Percentiles rank a stretch among this genome's conserved stretches.
Conservation (phyloP, 2,888 invertebrate genomes). For the Coenonympha arcania region DNA sequence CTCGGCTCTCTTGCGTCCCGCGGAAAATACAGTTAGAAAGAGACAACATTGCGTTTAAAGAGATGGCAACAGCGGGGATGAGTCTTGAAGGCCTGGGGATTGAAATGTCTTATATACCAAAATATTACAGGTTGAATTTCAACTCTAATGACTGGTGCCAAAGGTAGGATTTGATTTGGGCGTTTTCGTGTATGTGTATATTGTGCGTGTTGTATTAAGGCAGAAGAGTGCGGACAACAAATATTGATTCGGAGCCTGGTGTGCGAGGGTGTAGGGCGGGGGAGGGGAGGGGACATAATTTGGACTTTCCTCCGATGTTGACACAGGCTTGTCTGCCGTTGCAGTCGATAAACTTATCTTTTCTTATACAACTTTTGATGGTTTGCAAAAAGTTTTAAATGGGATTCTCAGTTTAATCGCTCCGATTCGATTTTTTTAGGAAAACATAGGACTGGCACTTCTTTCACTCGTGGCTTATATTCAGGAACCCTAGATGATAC, state of each 20-base stretch:
- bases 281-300: conserved; percentile 63
- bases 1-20: conserved; percentile 33
- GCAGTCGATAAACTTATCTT: conserved; percentile 56
- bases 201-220: conserved; percentile 72
- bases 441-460: too few species aligned
- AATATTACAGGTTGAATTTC: conserved; percentile 15
- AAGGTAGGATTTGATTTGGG: conserved; percentile 23
- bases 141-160: conserved; percentile 17
- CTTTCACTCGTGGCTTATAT: too few species aligned
- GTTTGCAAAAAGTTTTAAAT: conserved; percentile 26
- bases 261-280: conserved; percentile 37
- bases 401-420: conserved; percentile 1
- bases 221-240: conserved; percentile 75
- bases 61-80: conserved; percentile 65
- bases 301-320: conserved; percentile 72
- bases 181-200: conserved; percentile 44
- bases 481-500: too few species aligned
- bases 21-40: conserved; percentile 64
- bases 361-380: conserved; percentile 51
- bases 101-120: conserved; percentile 35
- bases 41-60: conserved; percentile 67
- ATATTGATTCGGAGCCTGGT: conserved; percentile 71
- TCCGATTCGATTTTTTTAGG: not conserved
- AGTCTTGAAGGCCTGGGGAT: conserved; percentile 37
- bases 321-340: conserved; percentile 65